A percentile compares a stretch with the other conserved stretches of the same genome.
phyloP scores from a whole-genome alignment of 1,140 invertebrate species.

The Caenorhabditis briggsae region DNA sequence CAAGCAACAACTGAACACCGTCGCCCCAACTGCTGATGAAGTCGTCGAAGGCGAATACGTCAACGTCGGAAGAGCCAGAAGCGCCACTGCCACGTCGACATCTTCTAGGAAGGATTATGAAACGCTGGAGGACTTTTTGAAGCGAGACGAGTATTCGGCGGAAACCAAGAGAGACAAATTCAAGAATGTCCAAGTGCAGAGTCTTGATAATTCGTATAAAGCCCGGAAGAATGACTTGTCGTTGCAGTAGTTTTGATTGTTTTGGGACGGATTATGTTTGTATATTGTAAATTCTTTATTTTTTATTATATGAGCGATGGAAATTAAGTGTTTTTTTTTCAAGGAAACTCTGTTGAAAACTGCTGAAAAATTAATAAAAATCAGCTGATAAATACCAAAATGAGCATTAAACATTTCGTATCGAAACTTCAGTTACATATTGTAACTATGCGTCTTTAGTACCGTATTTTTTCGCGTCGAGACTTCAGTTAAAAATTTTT shows the following conservation, averaged over 20 bases:
- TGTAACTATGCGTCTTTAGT: no score
- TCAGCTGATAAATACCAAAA: no score
- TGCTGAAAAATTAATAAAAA: background rate
- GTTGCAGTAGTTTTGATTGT: background rate
- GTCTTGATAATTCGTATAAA: conserved; percentile 46
- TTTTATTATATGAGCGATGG: no score
- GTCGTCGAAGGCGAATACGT: conserved; percentile 33
- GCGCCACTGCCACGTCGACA: conserved; percentile 40
- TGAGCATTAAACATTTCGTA: no score
- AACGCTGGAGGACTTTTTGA: conserved; percentile 38
- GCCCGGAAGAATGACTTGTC: conserved; percentile 32
- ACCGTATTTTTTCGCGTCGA: no score
- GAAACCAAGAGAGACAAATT: conserved; percentile 29
- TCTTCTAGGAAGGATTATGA: conserved; percentile 30
- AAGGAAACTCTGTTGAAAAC: background rate
- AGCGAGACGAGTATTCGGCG: conserved; percentile 35
- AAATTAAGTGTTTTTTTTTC: no score
- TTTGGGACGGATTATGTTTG: background rate
- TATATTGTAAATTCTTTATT: background rate
- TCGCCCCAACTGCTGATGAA: background rate
- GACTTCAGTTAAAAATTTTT: no score
- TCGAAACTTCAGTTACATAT: background rate
- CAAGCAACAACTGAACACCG: background rate
- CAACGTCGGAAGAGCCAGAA: conserved; percentile 22
- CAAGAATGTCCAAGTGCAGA: conserved; percentile 26